Base-by-base conservation (phyloP, 2,888 invertebrate genomes). In the Thymelicus acteon region DNA sequence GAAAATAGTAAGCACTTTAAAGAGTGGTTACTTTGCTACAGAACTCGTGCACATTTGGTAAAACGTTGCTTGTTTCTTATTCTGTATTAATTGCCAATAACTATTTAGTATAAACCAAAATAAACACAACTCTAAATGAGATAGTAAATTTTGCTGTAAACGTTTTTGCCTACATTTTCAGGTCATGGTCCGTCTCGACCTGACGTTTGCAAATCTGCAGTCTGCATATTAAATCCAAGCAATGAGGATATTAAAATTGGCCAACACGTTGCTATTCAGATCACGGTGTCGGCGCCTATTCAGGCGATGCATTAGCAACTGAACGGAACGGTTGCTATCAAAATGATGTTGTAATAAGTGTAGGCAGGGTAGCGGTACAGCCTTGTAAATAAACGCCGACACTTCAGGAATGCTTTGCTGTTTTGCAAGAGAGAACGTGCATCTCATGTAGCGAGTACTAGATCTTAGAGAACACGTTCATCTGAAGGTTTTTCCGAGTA, bases 241-340 rank as follows among this genome's bases (percentile, higher is more conserved):
- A 78, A 78, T 77, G 13, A 52, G 19, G 19, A 19, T 15, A 49
- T 49, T 49, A 78, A 72, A 74, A 78, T 88, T 87, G 82, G 86
- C 78, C 80, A 87, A 88, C 82, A 79, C 81, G 83, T 85, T 77
- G 82, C 81, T 85, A 88, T 89, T 87, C 85, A 80, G 78, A 79
- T 79, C 86, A 83, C 72, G 78, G 76, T 85, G 82, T 84, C 81
- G 84, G 83, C 44, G 47, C 81, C 82, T 85, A 84, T 85, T 85
- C 83, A 79, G 85, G 82, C 80, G 79, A 79, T 83, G 83, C 82
- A 85, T 85, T 73, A 68, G 71, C 60, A 67, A 69, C 68, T 54
- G 54, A 68, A 71, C 72, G 72, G 69, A 72, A 68, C 70, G 66
- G 68, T 69, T 24, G 57, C 7, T 73, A 80, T 83, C 79, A 81